phyloP scores from a whole-genome alignment of 2,888 invertebrate species.

The Andrena fulva region DNA sequence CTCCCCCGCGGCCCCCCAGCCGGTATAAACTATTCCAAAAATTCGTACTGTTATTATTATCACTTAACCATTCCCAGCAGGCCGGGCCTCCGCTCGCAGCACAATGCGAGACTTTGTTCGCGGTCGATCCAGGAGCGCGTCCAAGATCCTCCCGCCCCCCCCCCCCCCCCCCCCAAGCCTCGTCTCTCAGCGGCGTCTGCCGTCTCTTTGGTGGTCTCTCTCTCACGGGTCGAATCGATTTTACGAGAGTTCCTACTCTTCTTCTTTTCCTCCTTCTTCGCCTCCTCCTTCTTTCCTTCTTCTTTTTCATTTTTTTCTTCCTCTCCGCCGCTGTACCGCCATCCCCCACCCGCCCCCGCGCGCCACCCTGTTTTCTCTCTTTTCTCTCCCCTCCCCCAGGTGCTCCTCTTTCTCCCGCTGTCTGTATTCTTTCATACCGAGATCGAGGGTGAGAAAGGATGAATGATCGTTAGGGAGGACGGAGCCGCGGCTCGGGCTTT shows the following conservation, averaged over 20 bases:
- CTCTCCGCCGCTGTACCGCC: background rate
- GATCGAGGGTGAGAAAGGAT: constrained; percentile 65
- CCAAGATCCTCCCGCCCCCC: constrained; percentile 9
- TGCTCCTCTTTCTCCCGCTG: constrained; percentile 33
- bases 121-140: constrained; percentile 50
- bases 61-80: constrained; percentile 73
- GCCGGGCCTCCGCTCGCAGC: constrained; percentile 25
- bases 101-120: constrained; percentile 73
- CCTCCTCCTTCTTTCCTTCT: constrained; percentile 11
- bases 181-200: constrained; percentile 43
- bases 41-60: constrained; percentile 79
- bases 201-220: constrained; percentile 61
- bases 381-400: background rate
- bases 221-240: constrained; percentile 67
- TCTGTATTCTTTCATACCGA: constrained; percentile 53
- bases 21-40: constrained; percentile 79
- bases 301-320: background rate
- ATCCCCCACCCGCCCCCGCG: background rate
- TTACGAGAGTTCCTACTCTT: constrained; percentile 66
- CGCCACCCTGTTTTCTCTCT: background rate
- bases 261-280: constrained; percentile 29
- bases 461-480: constrained; percentile 66
- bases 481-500: constrained; percentile 33
- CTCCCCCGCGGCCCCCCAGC: background rate
- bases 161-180: background rate